Conservation (phyloP, 2,797 vertebrate species). For the Acanthurus leucopareius region DNA sequence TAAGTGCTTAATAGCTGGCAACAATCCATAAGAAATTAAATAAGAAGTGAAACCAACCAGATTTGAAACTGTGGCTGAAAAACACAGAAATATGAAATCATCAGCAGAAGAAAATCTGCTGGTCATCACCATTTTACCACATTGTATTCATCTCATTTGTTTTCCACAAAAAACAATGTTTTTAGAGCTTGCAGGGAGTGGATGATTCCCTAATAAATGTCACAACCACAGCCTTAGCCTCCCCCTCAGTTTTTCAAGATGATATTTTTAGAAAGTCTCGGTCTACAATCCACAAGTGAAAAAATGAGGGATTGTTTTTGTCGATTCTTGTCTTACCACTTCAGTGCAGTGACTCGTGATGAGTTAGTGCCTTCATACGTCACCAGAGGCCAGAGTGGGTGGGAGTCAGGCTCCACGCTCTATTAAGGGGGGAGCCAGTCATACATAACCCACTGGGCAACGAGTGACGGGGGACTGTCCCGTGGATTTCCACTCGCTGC, state of each 20-base stretch:
- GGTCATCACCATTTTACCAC: constrained; percentile 66
- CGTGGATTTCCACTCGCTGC: constrained; percentile 76
- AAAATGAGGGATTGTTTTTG: constrained; percentile 80
- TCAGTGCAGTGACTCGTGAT: constrained; percentile 79
- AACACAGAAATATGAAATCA: constrained; percentile 48
- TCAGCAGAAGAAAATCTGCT: constrained; percentile 33
- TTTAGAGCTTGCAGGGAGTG: constrained; percentile 71
- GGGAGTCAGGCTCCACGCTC: constrained; percentile 82
- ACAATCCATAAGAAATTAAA: constrained; percentile 52
- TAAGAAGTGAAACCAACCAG: constrained; percentile 43
- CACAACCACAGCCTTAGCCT: constrained; percentile 68
- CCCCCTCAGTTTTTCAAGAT: constrained; percentile 71
- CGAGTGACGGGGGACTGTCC: constrained; percentile 66
- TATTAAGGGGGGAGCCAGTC: constrained; percentile 79
- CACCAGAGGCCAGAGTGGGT: constrained; percentile 75
- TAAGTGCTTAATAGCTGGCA: constrained; percentile 61
- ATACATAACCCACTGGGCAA: constrained; percentile 69
- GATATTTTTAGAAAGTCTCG: constrained; percentile 79
- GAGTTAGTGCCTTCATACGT: constrained; percentile 78
- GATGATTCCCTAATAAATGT: constrained; percentile 81
- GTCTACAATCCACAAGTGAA: constrained; percentile 73
- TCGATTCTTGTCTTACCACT: constrained; percentile 79
- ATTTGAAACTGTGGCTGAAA: constrained; percentile 23
- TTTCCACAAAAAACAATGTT: constrained; percentile 68
- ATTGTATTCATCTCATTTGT: constrained; percentile 70